Conservation (phyloP, 2,113 vertebrate genomes). For the Bos indicus region DNA sequence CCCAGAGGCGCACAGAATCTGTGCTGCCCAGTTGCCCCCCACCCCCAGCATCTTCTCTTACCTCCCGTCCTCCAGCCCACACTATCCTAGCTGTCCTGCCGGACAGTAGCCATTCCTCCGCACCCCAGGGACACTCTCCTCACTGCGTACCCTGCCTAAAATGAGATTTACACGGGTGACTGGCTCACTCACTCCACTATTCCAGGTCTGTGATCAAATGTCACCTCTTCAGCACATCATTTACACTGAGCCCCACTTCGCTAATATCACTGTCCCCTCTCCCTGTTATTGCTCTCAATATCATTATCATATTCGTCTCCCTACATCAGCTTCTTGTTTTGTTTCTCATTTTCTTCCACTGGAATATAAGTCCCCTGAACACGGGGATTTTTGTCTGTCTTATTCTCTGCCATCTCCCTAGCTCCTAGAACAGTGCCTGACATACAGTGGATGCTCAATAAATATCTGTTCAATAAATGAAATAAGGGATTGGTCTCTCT, state of each 20-base stretch:
- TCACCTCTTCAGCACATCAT: neutral
- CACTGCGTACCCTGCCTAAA: neutral
- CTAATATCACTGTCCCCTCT: neutral
- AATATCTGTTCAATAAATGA: neutral
- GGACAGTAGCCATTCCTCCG: accelerated
- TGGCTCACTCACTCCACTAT: neutral
- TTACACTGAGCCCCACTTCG: neutral
- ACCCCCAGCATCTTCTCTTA: accelerated
- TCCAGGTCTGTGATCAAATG: neutral
- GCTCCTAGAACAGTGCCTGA: neutral
- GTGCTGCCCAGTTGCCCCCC: accelerated
- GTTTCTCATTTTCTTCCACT: neutral
- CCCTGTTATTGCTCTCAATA: neutral
- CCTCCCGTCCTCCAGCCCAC: neutral
- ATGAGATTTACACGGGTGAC: neutral
- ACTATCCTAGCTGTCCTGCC: accelerated
- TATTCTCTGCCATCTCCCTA: neutral
- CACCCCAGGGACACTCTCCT: neutral
- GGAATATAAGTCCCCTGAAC: neutral
- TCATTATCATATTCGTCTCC: neutral
- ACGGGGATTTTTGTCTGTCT: neutral
- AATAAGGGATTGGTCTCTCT: neutral
- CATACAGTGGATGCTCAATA: neutral
- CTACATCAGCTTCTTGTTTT: neutral
- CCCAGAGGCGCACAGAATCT: accelerated